phyloP scores from a whole-genome alignment of 2,113 vertebrate genomes.

The Solea senegalensis region DNA sequence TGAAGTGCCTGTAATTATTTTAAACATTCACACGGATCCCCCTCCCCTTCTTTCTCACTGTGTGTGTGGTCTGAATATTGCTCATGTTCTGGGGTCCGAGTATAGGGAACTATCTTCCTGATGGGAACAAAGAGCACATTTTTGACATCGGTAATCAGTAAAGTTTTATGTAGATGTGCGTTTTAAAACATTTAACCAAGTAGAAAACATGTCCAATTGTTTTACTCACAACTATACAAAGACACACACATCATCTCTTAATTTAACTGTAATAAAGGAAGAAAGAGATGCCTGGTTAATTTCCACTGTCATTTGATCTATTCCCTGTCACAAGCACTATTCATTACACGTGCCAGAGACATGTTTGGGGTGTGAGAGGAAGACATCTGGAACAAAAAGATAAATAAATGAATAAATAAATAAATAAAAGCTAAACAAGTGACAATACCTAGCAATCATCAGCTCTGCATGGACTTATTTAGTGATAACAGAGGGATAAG shows the following conservation, averaged over 20 bases:
- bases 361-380: neutral
- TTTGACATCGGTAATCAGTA: no score
- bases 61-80: slow-evolving; percentile 5
- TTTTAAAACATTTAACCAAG: no score
- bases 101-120: no score
- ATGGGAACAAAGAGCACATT: no score
- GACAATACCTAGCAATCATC: no score
- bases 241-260: neutral
- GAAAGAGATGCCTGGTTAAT: neutral
- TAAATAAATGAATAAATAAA: no score
- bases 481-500: no score
- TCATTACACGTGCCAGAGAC: slow-evolving; percentile 18
- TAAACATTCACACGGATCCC: slow-evolving; percentile 39
- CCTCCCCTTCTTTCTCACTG: neutral
- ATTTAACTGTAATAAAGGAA: slow-evolving; percentile 23
- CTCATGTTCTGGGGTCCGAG: neutral
- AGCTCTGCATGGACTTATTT: no score
- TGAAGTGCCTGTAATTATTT: slow-evolving; percentile 62
- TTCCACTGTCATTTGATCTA: slow-evolving; percentile 5
- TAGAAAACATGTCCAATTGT: neutral
- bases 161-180: neutral
- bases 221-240: no score
- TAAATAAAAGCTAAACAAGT: no score
- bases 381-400: neutral
- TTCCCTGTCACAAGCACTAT: slow-evolving; percentile 29